Evolutionary conservation across 1,140 invertebrate genomes (phyloP), one percentile per base, ranked within the genome.

Genomic region (Scaptomyza hsui): DNA sequence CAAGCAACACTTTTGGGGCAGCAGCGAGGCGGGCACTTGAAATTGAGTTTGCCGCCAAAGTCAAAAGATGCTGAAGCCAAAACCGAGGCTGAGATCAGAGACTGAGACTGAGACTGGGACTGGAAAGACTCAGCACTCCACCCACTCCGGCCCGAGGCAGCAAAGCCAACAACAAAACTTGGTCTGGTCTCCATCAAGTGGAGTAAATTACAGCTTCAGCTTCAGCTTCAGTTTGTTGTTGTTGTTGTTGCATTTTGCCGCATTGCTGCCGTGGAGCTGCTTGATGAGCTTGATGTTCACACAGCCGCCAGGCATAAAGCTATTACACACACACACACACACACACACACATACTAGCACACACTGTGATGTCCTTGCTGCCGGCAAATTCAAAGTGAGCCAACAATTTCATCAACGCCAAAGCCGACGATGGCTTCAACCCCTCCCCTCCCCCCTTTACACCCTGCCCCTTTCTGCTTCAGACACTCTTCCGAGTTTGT

Each of bases 231-330:
- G n/a, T n/a, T 55, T 60, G 55, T 60, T 53, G 53, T 9, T 57
- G 41, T 41, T 55, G 49, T 26, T 68, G 64, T 44, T 68, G 64
- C 64, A 67, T 63, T 63, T 63, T 49, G 47, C 65, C 52, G 70
- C 55, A 37, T 4, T 37, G 67, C 52, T 72, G 70, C 70, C 42
- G 62, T 18, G 67, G 63, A 47, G 70, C 13, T 51, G 71, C 55
- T 69, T 86, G 80, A 88, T 89, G 82, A 78, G 75, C 76, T 78
- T 82, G 74, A 90, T 90, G 89, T 90, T 90, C 89, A 90, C 89
- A 90, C 81, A 90, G 78, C 89, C 89, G 78, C 75, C 69, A 90
- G 89, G 75, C 73, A 90, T 79, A 73, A 90, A 89, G 79, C 80
- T 90, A 90, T 90, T 89, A 90, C 79, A 74, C 65, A 60, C 56